Conservation (phyloP, 2,888 invertebrate genomes). For the Coremacera marginata region DNA sequence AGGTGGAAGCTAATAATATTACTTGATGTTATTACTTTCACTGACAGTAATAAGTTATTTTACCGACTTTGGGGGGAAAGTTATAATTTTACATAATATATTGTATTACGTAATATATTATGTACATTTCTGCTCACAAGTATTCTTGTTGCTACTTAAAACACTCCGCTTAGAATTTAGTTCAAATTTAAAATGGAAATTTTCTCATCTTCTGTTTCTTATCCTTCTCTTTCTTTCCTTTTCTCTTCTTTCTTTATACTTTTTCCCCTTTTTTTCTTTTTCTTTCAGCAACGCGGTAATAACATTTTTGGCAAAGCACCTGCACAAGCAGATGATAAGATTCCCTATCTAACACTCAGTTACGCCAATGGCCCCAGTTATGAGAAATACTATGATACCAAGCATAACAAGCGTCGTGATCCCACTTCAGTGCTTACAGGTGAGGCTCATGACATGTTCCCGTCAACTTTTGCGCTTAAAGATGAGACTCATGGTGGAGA, state of each 20-base stretch:
- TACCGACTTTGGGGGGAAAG: no score
- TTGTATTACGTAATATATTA: no score
- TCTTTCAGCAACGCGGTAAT: constrained; percentile 55
- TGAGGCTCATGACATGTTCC: constrained; percentile 68
- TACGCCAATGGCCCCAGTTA: constrained; percentile 84
- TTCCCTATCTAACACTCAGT: constrained; percentile 77
- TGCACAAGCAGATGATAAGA: constrained; percentile 70
- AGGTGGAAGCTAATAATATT: no score
- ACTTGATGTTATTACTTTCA: no score
- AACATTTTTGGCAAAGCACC: constrained; percentile 59
- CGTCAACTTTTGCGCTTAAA: constrained; percentile 71
- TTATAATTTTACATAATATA: no score
- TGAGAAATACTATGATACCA: constrained; percentile 59
- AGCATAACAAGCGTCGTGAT: constrained; percentile 57
- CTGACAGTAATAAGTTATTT: no score
- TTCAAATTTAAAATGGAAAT: no score
- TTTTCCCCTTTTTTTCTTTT: not conserved
- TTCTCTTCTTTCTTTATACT: not conserved
- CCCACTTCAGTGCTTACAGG: constrained; percentile 55
- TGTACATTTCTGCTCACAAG: no score
- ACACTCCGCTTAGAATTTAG: no score
- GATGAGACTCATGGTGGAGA: constrained; percentile 82
- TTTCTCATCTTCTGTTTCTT: no score
- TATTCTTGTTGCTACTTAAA: no score
- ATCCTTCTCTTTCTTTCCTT: not conserved